phyloP scores from a whole-genome alignment of 2,797 vertebrate genomes.

The Sebastes oblongus region DNA sequence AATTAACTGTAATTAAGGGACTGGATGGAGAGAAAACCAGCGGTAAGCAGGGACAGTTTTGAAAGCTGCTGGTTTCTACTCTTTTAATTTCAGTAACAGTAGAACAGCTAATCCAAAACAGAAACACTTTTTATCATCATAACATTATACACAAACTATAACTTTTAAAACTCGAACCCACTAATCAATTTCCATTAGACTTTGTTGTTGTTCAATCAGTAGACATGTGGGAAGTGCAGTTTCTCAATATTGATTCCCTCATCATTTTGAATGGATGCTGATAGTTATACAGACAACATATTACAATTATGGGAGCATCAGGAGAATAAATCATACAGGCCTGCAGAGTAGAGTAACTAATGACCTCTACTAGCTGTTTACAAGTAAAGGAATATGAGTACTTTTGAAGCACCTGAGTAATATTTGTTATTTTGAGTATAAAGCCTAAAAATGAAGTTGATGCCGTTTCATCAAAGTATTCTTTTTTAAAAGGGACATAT shows the following conservation, averaged over 20 bases:
- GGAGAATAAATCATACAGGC: not conserved
- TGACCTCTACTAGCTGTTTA: not conserved
- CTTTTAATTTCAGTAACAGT: not conserved
- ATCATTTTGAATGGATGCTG: not conserved
- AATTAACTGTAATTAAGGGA: constrained; percentile 49
- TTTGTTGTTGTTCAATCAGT: not conserved
- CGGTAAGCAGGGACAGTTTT: constrained; percentile 7
- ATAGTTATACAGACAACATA: not conserved
- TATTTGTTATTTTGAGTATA: not conserved
- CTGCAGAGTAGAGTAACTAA: not conserved
- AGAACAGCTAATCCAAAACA: not conserved
- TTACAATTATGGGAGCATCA: not conserved
- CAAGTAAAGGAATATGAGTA: not conserved
- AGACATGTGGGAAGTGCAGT: not conserved
- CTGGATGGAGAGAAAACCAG: constrained; percentile 29
- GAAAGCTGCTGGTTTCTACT: constrained; percentile 7
- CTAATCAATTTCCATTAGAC: not conserved
- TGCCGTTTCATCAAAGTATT: too few species aligned
- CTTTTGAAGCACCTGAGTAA: not conserved
- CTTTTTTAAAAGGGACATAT: too few species aligned
- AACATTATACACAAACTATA: not conserved
- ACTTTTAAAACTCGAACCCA: not conserved
- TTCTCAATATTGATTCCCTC: not conserved
- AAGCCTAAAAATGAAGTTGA: too few species aligned
- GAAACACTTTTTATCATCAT: not conserved